Evolutionary conservation across 2,797 vertebrate species (phyloP), one percentile per base, ranked within the genome.

Genomic region (Simalia tracyae): DNA sequence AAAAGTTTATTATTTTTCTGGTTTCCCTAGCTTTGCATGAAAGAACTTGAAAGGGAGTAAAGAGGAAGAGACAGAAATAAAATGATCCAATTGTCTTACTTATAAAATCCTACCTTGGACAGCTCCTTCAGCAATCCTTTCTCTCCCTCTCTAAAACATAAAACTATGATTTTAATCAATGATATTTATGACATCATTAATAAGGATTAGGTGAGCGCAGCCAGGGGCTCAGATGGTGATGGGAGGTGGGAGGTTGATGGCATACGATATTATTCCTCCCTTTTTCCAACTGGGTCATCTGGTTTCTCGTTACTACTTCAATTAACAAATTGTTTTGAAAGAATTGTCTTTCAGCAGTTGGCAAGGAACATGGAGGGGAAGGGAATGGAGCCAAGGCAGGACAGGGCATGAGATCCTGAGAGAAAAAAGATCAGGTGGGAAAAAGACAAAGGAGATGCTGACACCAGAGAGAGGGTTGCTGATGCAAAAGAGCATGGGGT

Each of bases 271-370:
- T 94, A 87, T 95, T 95, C 76, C 86, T 94, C 92, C 59, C 60
- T 19, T 46, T 93, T 92, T 94, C 92, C 87, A 84, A 95, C 87
- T 95, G 90, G 92, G 92, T 36, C 94, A 95, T 36, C 64, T 64
- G 89, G 94, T 95, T 96, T 97, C 97, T 89, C 72, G 92, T 97
- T 95, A 95, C 97, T 94, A 90, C 94, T 94, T 97, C 95, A 90
- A 56, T 91, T 96, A 94, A 94, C 95, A 85, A 12, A 94, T 89
- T 89, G 88, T 89, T 94, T 94, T 87, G 86, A 94, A 72, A 93
- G 86, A 81, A 50, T 28, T 86, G 59, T 5, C 22, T 72, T 36
- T 50, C 86, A 90, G n/a, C 7, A 61, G 0, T 5, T 68, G n/a
- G 68, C 63, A 91, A 54, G 54, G 0, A 63, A 84, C 22, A 28